These are phyloP conservation scores for Caiman crocodilus DNA, from an alignment of 2,797 vertebrate species.

Conservation along the genomic window DNA sequence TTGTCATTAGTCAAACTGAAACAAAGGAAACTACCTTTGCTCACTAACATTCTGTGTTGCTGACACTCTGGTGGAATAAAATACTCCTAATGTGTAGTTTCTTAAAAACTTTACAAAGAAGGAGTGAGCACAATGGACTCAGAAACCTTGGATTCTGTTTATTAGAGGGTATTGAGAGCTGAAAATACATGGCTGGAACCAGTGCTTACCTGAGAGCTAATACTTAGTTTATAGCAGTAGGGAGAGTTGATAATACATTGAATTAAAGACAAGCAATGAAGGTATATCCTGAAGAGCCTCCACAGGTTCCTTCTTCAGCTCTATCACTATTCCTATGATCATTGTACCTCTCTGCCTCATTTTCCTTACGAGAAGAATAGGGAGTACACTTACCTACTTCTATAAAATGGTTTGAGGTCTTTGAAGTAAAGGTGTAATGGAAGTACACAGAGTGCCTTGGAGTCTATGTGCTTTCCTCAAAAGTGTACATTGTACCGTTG, in stretches of 20 bases:
- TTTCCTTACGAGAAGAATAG: neutral
- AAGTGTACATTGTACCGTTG: neutral
- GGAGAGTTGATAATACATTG: neutral
- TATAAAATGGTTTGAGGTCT: neutral
- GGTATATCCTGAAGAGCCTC: neutral
- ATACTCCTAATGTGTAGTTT: neutral
- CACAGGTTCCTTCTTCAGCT: neutral
- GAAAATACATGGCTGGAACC: neutral
- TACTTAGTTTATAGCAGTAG: neutral
- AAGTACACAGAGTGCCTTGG: neutral
- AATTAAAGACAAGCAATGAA: neutral
- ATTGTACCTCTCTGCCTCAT: neutral
- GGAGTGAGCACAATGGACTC: neutral
- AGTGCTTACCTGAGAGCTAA: neutral
- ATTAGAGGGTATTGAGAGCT: neutral
- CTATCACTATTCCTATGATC: neutral
- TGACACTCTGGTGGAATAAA: neutral
- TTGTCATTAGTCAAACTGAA: neutral
- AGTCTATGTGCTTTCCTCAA: neutral
- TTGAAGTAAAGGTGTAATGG: neutral
- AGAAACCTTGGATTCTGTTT: neutral
- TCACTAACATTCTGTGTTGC: neutral
- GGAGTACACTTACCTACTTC: neutral
- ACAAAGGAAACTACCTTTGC: neutral
- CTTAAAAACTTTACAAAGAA: neutral